These are phyloP conservation scores for Tupaia tana DNA, from an alignment of 2,113 vertebrate species.

Conservation along the genomic window DNA sequence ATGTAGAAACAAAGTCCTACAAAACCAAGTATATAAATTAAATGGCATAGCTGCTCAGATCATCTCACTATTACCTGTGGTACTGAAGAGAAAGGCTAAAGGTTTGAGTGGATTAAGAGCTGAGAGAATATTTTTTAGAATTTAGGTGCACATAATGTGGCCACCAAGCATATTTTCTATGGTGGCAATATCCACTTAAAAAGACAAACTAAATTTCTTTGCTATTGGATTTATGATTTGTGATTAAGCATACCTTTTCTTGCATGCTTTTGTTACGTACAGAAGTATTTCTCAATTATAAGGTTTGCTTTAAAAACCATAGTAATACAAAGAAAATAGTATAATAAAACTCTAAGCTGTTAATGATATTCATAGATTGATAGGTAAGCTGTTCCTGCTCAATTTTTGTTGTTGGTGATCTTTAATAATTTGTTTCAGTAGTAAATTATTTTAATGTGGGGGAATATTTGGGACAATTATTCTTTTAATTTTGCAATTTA, in stretches of 20 bases:
- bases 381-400: background rate
- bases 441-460: slow-evolving; percentile 45
- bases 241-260: background rate
- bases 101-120: background rate
- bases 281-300: background rate
- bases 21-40: background rate
- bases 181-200: background rate
- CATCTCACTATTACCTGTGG: background rate
- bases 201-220: background rate
- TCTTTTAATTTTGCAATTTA: slow-evolving; percentile 38
- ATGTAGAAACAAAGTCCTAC: background rate
- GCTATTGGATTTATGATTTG: background rate
- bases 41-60: background rate
- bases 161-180: background rate
- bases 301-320: background rate
- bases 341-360: background rate
- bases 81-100: background rate
- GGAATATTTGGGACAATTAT: slow-evolving; percentile 57
- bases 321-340: background rate
- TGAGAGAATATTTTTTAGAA: background rate
- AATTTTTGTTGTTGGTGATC: slow-evolving; percentile 17
- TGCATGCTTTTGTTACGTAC: background rate
- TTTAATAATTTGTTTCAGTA: slow-evolving; percentile 38
- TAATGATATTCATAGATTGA: background rate
- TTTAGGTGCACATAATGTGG: background rate